Evolutionary conservation across 2,113 vertebrate species (phyloP), one percentile per base, ranked within the genome.

Genomic region (Tringa solitaria): DNA sequence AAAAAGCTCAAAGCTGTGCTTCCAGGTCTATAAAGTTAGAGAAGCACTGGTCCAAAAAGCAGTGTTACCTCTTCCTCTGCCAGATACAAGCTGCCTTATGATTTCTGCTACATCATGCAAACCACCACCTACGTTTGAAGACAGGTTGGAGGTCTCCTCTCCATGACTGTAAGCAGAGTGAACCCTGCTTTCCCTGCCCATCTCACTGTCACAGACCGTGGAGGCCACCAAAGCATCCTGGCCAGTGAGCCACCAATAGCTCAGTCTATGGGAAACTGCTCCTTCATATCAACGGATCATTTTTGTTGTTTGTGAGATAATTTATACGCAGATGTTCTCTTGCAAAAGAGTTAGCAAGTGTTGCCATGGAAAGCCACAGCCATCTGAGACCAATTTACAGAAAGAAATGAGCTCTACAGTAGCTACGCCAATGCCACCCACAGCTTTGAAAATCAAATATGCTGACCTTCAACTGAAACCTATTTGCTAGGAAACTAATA

Each of bases 301-400:
- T 80, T 67, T 28, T n/a, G 17, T 26, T 74, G 48, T 23, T 63
- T 69, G 21, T 27, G 14, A 69, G 73, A 68, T 27, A 37, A 84
- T 70, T 48, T 32, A n/a, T 8, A 72, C 2, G 0, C 75, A 91
- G 43, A 63, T 21, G 26, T 48, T 73, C 37, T 67, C 54, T 37
- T 41, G 53, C 41, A 33, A 50, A 56, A 57, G 48, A 46, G 23
- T 45, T 14, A 33, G n/a, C 53, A 68, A 74, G 43, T 12, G 73
- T 63, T 93, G 70, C 84, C 65, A 73, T 28, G 80, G 80, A 53
- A 85, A 82, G 75, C 76, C 80, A 67, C 43, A 73, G 76, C 65
- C 72, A 68, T 20, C 70, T 37, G 84, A 89, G 37, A 59, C 12
- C 30, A 43, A 68, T 56, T 68, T 61, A 56, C 16, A 81, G 57